phyloP scores from a whole-genome alignment of 2,113 vertebrate genomes.

The Chaetorhynchus papuensis region DNA sequence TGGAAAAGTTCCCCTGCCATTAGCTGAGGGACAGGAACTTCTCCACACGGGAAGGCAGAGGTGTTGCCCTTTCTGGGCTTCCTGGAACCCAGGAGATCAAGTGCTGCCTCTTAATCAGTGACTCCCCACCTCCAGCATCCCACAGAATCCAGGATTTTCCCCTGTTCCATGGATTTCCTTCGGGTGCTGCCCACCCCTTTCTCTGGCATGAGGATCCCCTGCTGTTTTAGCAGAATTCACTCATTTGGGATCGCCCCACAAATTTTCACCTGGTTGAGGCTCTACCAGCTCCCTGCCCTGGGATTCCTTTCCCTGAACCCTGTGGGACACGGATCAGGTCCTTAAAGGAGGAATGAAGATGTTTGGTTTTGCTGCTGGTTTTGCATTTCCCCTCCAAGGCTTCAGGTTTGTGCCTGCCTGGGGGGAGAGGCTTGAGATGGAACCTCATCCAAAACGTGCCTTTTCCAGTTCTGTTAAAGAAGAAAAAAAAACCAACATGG shows the following conservation, averaged over 20 bases:
- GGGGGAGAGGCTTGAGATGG: background rate
- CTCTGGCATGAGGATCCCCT: background rate
- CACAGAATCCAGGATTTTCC: background rate
- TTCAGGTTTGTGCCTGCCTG: background rate
- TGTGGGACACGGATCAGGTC: background rate
- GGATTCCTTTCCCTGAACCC: background rate
- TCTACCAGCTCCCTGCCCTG: background rate
- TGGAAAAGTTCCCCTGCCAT: background rate
- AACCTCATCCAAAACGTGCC: background rate
- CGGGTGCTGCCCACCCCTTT: background rate
- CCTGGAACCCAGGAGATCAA: background rate
- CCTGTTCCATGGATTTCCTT: background rate
- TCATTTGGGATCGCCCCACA: background rate
- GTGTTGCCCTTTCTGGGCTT: background rate
- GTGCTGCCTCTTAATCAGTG: background rate
- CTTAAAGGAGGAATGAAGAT: background rate
- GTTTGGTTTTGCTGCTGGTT: background rate
- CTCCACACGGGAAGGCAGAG: background rate
- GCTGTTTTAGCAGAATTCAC: background rate
- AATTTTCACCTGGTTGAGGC: background rate
- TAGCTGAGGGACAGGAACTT: background rate
- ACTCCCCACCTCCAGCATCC: background rate
- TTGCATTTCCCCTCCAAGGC: background rate
- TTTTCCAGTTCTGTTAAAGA: background rate
- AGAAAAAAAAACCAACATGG: background rate